These are phyloP conservation scores for Invenusta paracnida DNA, from an alignment of 2,888 invertebrate species.

Conservation along the genomic window DNA sequence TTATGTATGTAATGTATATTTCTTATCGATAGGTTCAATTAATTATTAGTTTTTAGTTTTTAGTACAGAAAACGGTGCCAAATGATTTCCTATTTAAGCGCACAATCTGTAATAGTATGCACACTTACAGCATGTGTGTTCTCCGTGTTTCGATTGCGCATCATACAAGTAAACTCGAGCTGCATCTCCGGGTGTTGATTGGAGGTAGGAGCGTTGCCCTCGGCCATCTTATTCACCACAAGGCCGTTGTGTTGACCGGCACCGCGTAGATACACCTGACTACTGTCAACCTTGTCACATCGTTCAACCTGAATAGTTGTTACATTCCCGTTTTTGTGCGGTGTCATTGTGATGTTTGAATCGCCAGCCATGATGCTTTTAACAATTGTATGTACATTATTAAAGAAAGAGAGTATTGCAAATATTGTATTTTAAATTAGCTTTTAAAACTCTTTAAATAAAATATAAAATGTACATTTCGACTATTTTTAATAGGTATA, in stretches of 20 bases:
- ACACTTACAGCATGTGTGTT: slow-evolving; percentile 30
- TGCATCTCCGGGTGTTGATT: slow-evolving; percentile 34
- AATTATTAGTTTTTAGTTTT: too few relatives aligned
- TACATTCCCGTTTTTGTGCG: slow-evolving; percentile 1
- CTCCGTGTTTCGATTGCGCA: neutral
- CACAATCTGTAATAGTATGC: too few relatives aligned
- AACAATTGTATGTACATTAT: too few relatives aligned
- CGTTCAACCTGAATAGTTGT: slow-evolving; percentile 37
- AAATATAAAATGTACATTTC: too few relatives aligned
- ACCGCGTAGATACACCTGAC: slow-evolving; percentile 1
- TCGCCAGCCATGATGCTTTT: neutral
- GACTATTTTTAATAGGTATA: too few relatives aligned
- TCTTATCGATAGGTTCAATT: too few relatives aligned
- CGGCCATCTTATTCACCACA: slow-evolving; percentile 9
- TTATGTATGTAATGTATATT: too few relatives aligned
- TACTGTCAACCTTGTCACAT: neutral
- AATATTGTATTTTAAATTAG: too few relatives aligned
- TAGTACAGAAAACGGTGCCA: too few relatives aligned
- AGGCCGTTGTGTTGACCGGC: slow-evolving; percentile 14
- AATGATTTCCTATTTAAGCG: too few relatives aligned
- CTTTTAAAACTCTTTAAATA: too few relatives aligned
- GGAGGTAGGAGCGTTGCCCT: neutral
- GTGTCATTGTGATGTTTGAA: slow-evolving; percentile 27
- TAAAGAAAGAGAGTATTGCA: too few relatives aligned
- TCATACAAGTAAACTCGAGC: slow-evolving; percentile 35